Evolutionary conservation across 2,797 vertebrate genomes (phyloP).

Genomic region (Chanos chanos): DNA sequence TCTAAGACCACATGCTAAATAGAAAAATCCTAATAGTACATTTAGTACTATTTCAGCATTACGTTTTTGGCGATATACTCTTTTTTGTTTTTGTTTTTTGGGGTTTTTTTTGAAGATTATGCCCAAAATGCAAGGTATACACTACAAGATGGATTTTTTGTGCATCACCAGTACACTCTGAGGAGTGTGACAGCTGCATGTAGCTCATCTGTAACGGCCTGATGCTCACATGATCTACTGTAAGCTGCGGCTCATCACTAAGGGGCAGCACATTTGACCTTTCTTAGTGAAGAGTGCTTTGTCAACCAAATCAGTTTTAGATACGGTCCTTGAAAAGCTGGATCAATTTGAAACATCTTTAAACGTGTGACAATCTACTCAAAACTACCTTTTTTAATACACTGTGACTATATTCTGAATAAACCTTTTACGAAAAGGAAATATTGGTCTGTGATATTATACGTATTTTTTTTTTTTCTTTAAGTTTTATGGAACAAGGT

Average conservation of each 20-base stretch:
- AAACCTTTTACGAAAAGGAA: too few relatives aligned
- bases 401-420: too few relatives aligned
- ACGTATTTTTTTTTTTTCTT: not conserved
- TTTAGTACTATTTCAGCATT: too few relatives aligned
- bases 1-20: too few relatives aligned
- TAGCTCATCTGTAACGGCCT: not conserved
- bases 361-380: conserved; percentile 4
- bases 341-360: not conserved
- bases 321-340: not conserved
- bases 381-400: not conserved
- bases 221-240: conserved; percentile 3
- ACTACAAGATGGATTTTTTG: not conserved
- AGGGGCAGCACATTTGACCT: not conserved
- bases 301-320: conserved; percentile 4
- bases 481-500: too few relatives aligned
- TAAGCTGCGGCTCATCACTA: not conserved
- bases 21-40: too few relatives aligned
- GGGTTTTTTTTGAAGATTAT: too few relatives aligned
- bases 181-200: not conserved
- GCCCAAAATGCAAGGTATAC: not conserved
- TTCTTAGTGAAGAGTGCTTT: not conserved
- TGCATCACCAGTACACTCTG: not conserved
- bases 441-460: too few relatives aligned
- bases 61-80: too few relatives aligned
- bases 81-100: too few relatives aligned